Conservation (phyloP, 2,113 vertebrate genomes). For the Platanista minor region DNA sequence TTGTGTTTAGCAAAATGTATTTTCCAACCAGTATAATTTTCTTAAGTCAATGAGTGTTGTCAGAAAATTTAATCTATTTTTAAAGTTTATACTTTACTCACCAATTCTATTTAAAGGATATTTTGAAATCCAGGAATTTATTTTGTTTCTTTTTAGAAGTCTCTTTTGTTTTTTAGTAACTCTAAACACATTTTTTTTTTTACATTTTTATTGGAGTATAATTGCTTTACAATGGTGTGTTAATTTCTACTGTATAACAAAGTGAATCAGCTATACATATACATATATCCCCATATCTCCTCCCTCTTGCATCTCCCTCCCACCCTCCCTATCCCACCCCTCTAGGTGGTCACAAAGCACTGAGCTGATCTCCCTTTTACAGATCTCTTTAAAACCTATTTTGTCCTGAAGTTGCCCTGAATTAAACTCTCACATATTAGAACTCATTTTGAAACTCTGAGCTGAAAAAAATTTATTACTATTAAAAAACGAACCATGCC, state of each 20-base stretch:
- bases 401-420: neutral
- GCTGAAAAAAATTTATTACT: conserved; percentile 11
- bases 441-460: conserved; percentile 23
- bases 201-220: too few species aligned
- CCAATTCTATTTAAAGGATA: neutral
- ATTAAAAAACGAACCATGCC: neutral
- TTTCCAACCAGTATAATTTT: neutral
- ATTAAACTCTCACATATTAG: neutral
- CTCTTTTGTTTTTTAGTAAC: neutral
- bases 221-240: too few species aligned
- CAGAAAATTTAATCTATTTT: neutral
- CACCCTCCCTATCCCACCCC: too few species aligned
- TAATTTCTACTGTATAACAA: too few species aligned
- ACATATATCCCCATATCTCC: too few species aligned
- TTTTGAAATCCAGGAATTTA: neutral
- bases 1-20: neutral
- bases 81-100: neutral
- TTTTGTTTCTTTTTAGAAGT: neutral
- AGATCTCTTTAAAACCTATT: neutral
- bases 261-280: too few species aligned
- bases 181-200: too few species aligned
- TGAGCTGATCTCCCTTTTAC: neutral
- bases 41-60: neutral
- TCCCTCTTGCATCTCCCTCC: too few species aligned
- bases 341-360: too few species aligned